Evolutionary conservation across 2,888 invertebrate genomes (phyloP).

Genomic region (Esperia sulphurella): DNA sequence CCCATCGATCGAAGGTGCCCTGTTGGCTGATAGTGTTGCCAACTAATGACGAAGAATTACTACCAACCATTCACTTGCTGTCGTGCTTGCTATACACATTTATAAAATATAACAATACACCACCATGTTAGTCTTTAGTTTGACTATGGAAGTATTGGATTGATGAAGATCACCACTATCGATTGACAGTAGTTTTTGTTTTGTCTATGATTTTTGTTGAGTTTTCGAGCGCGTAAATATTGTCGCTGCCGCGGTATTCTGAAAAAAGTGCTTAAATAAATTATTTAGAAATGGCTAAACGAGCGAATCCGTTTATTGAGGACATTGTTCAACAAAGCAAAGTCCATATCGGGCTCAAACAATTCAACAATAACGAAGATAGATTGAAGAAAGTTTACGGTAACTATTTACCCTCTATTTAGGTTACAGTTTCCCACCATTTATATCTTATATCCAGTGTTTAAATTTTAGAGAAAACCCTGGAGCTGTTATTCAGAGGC

Average conservation of each 20-base stretch:
- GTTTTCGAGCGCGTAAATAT: too few relatives aligned
- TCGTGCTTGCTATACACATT: too few relatives aligned
- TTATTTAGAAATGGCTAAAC: conserved; percentile 51
- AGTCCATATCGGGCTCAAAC: conserved; percentile 59
- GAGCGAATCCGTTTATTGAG: conserved; percentile 61
- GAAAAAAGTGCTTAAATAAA: too few relatives aligned
- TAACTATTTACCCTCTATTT: conserved; percentile 17
- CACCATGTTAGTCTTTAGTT: too few relatives aligned
- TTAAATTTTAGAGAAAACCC: conserved; percentile 54
- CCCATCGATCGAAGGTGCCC: conserved; percentile 78
- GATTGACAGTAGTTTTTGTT: too few relatives aligned
- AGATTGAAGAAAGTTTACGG: conserved; percentile 65
- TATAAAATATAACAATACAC: too few relatives aligned
- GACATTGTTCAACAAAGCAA: conserved; percentile 68
- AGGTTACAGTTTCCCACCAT: background rate
- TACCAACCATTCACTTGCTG: too few relatives aligned
- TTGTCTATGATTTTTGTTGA: too few relatives aligned
- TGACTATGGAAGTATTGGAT: too few relatives aligned
- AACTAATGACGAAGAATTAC: conserved; percentile 14
- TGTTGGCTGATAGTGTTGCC: conserved; percentile 78
- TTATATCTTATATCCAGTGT: background rate
- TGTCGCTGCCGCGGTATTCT: too few relatives aligned
- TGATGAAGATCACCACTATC: too few relatives aligned
- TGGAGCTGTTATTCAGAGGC: conserved; percentile 54
- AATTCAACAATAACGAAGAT: conserved; percentile 64